Evolutionary conservation across 2,113 vertebrate genomes (phyloP).

Genomic region (Pelmatolapia mariae): DNA sequence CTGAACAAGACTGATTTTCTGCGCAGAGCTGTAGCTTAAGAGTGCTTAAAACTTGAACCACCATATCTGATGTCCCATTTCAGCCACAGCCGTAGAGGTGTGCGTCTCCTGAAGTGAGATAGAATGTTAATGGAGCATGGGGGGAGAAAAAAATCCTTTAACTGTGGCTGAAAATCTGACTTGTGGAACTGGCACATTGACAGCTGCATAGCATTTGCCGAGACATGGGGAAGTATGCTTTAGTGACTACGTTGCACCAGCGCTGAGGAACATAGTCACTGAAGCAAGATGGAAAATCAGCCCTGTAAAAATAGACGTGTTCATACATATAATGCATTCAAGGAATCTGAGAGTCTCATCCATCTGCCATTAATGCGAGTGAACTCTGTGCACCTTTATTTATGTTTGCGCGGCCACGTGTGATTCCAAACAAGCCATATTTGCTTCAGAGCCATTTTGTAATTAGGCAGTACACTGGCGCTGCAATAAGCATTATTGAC

Average conservation of each 20-base stretch:
- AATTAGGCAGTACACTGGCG: slow-evolving; percentile 27
- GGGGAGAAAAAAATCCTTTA: too few relatives aligned
- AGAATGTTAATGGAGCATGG: slow-evolving; percentile 22
- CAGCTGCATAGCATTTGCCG: background rate
- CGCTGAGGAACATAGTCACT: background rate
- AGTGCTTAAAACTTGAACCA: background rate
- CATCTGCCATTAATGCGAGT: background rate
- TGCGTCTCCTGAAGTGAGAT: slow-evolving; percentile 21
- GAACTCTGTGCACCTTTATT: background rate
- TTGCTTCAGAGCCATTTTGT: slow-evolving; percentile 13
- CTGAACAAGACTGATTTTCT: background rate
- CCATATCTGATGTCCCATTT: slow-evolving; percentile 20
- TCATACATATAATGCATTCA: background rate
- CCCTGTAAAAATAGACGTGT: background rate
- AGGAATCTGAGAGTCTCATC: background rate
- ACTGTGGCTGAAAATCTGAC: slow-evolving; percentile 20
- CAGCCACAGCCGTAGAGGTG: background rate
- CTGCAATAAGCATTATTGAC: slow-evolving; percentile 29
- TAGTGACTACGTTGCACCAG: background rate
- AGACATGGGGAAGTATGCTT: background rate
- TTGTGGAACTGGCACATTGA: slow-evolving; percentile 33
- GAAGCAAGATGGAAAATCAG: background rate
- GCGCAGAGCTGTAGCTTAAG: background rate
- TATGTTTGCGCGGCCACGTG: background rate
- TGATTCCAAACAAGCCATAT: slow-evolving; percentile 9